Percentiles rank a stretch among this genome's conserved stretches.
phyloP scores from a whole-genome alignment of 2,113 vertebrate species.

The Accipiter virgatus region DNA sequence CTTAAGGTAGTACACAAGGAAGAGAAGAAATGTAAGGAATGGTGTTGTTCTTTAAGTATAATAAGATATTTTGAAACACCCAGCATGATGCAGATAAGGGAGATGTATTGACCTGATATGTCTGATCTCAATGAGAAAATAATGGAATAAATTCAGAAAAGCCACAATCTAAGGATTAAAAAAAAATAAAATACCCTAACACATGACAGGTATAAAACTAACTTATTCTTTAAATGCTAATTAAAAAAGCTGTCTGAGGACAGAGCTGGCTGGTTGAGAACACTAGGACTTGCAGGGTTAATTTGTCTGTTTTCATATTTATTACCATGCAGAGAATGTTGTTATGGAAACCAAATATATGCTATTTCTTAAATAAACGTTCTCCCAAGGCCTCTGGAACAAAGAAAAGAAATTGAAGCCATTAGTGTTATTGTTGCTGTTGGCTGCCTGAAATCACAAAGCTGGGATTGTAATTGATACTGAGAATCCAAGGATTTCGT shows the following conservation, averaged over 20 bases:
- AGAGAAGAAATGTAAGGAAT: not conserved
- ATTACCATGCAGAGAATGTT: not conserved
- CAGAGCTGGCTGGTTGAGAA: not conserved
- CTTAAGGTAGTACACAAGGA: not conserved
- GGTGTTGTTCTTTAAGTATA: accelerated
- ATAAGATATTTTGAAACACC: not conserved
- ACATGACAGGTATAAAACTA: not conserved
- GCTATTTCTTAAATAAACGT: slow-evolving; percentile 3
- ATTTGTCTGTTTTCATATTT: not conserved
- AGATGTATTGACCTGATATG: not conserved
- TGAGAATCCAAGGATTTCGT: not conserved
- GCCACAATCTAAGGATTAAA: not conserved
- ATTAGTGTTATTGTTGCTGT: not conserved
- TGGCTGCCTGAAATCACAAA: not conserved
- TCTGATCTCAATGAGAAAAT: not conserved
- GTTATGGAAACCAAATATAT: not conserved
- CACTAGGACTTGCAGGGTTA: not conserved
- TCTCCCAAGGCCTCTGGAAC: not conserved
- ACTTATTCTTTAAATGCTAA: not conserved
- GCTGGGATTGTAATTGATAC: not conserved
- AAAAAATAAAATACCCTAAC: not conserved
- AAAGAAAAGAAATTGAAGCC: not conserved
- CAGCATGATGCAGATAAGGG: not conserved
- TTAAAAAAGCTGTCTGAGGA: not conserved
- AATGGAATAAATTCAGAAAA: not conserved